A percentile compares a stretch with the other conserved stretches of the same genome.
Evolutionary conservation across 2,888 invertebrate species (phyloP).

Genomic region (Acanthosepion lycidas): DNA sequence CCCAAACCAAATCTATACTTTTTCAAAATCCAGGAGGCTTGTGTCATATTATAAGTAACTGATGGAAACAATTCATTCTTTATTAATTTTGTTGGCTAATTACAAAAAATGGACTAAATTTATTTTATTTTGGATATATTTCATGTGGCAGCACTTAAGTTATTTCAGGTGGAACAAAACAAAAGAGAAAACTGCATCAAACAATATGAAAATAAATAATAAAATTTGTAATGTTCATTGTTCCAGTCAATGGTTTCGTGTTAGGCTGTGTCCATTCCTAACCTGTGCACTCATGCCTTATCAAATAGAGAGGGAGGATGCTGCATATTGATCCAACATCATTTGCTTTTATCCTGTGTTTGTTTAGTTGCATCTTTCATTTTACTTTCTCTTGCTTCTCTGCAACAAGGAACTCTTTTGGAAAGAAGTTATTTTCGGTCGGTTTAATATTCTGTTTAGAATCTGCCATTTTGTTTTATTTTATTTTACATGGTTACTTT

Average conservation of each 20-base stretch:
- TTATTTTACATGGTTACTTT: not conserved
- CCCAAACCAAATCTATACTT: not conserved
- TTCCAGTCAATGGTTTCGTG: constrained; percentile 33
- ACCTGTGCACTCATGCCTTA: not conserved
- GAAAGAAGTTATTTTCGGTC: constrained; percentile 4
- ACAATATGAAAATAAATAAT: not conserved
- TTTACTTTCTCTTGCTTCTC: not conserved
- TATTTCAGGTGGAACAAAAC: not conserved
- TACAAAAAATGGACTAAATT: constrained; percentile 2
- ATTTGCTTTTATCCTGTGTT: not conserved
- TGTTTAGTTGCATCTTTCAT: not conserved
- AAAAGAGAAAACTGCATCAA: not conserved
- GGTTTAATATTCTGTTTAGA: not conserved
- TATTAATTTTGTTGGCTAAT: constrained; percentile 14
- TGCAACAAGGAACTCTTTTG: not conserved
- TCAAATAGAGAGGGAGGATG: constrained; percentile 4
- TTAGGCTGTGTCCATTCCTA: not conserved
- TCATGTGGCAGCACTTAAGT: constrained; percentile 33
- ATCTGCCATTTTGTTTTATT: not conserved
- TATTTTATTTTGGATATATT: constrained; percentile 33
- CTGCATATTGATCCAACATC: not conserved
- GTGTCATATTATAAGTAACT: not conserved
- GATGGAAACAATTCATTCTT: not conserved
- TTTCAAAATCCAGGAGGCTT: not conserved
- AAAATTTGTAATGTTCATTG: not conserved